These are phyloP conservation scores for Tyrannus savana DNA, from an alignment of 2,113 vertebrate species.

Conservation along the genomic window DNA sequence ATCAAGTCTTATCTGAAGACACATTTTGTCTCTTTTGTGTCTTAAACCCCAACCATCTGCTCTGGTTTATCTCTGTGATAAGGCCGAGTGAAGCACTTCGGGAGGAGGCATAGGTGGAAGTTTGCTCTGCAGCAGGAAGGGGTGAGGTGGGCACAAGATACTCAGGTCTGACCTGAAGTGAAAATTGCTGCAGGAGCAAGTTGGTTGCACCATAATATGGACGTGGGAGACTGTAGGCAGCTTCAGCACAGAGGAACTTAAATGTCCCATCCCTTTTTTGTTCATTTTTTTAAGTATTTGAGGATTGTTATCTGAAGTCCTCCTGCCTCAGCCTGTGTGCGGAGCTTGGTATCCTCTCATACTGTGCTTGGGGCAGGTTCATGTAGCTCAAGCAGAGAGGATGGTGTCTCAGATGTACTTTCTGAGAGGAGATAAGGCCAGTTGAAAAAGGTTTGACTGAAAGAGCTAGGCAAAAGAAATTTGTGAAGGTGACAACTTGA, in stretches of 20 bases:
- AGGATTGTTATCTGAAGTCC: background rate
- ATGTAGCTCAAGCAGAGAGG: background rate
- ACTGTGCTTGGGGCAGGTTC: background rate
- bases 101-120: background rate
- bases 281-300: background rate
- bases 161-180: background rate
- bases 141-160: background rate
- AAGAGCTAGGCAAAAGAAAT: background rate
- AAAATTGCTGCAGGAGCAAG: background rate
- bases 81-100: background rate
- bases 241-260: background rate
- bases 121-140: background rate
- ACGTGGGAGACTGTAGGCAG: background rate
- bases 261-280: background rate
- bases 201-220: accelerated
- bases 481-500: background rate
- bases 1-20: background rate
- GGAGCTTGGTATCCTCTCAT: accelerated
- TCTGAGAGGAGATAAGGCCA: background rate
- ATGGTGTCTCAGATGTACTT: background rate
- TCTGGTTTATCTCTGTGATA: background rate
- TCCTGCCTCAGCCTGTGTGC: background rate
- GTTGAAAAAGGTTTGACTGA: background rate
- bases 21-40: background rate
- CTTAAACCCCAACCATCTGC: background rate